Conservation (phyloP, 2,797 vertebrate species). For the Morus bassanus region DNA sequence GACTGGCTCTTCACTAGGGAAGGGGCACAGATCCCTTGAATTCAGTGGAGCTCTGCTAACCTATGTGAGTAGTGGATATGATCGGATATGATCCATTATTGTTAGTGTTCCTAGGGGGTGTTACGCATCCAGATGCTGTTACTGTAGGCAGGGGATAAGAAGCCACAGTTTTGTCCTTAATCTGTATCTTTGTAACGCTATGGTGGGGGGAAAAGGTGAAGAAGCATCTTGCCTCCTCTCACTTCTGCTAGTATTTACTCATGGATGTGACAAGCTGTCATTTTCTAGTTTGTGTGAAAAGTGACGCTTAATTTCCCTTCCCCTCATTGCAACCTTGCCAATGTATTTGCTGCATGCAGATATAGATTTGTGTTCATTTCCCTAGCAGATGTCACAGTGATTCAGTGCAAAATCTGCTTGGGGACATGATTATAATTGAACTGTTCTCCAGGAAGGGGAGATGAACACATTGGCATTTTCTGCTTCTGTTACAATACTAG, state of each 20-base stretch:
- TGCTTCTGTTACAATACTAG: background rate
- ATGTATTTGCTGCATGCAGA: background rate
- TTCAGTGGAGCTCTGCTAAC: background rate
- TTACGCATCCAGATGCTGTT: background rate
- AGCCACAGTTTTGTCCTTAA: background rate
- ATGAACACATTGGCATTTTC: background rate
- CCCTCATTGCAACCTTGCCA: background rate
- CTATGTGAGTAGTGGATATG: background rate
- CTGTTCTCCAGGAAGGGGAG: background rate
- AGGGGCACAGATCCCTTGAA: background rate
- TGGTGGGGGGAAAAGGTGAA: background rate
- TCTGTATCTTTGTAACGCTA: background rate
- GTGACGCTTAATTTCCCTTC: background rate
- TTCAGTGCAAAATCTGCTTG: conserved; percentile 23
- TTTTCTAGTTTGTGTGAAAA: conserved; percentile 31
- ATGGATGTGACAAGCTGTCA: conserved; percentile 8
- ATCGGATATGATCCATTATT: background rate
- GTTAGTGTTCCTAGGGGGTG: background rate
- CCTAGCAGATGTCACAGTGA: conserved; percentile 36
- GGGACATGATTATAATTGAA: conserved; percentile 1
- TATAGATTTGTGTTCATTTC: conserved; percentile 31
- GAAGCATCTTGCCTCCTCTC: background rate
- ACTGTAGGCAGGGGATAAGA: background rate
- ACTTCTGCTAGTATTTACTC: conserved; percentile 18
- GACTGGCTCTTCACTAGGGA: background rate